phyloP scores from a whole-genome alignment of 2,888 invertebrate genomes.

The Polymixis lichenea region DNA sequence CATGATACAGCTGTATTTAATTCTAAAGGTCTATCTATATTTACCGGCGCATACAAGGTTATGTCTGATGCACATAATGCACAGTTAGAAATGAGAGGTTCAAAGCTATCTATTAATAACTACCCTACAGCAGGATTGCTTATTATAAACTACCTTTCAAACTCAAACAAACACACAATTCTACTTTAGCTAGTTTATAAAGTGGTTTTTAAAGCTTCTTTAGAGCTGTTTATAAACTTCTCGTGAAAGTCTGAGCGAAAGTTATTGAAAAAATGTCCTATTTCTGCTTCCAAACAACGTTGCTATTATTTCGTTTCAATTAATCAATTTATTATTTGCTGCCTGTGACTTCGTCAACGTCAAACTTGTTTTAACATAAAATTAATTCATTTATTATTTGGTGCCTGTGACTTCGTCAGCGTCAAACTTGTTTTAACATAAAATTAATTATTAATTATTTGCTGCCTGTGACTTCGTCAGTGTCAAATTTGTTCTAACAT shows the following conservation, averaged over 20 bases:
- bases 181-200: not conserved
- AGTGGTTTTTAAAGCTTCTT: not conserved
- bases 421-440: too few relatives aligned
- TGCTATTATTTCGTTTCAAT: not conserved
- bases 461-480: too few relatives aligned
- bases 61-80: slow-evolving; percentile 4
- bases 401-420: too few relatives aligned
- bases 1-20: not conserved
- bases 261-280: not conserved
- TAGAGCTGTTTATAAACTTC: not conserved
- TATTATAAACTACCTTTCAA: not conserved
- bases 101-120: slow-evolving; percentile 47
- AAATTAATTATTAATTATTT: too few relatives aligned
- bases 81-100: slow-evolving; percentile 31
- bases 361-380: too few relatives aligned
- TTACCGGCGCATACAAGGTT: slow-evolving; percentile 17
- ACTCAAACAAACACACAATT: not conserved
- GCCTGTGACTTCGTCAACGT: too few relatives aligned
- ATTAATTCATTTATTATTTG: too few relatives aligned
- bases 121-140: slow-evolving; percentile 8
- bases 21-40: not conserved
- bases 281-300: not conserved
- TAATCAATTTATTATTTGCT: too few relatives aligned
- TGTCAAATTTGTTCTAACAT: too few relatives aligned
- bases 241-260: not conserved